Evolutionary conservation across 2,797 vertebrate genomes (phyloP).

Genomic region (Rhabdophis nuchalis): DNA sequence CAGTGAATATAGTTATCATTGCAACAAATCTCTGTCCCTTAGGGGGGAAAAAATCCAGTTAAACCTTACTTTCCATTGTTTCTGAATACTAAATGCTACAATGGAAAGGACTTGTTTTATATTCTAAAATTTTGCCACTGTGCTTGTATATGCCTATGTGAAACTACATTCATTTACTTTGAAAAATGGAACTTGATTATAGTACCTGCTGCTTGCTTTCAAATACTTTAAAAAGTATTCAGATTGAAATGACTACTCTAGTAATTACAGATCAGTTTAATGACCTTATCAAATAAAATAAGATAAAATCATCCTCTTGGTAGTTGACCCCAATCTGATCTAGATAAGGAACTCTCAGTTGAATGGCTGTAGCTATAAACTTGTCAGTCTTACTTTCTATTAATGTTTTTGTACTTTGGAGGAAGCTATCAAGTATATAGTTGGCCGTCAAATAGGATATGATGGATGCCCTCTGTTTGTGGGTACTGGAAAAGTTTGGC

Average conservation of each 20-base stretch:
- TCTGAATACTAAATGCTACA: conserved; percentile 13
- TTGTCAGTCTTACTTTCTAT: neutral
- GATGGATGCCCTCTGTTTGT: neutral
- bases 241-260: neutral
- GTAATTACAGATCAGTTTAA: neutral
- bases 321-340: neutral
- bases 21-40: neutral
- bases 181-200: neutral
- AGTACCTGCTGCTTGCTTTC: conserved; percentile 7
- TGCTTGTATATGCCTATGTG: neutral
- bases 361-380: neutral
- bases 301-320: neutral
- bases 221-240: neutral
- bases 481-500: neutral
- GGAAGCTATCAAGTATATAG: neutral
- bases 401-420: neutral
- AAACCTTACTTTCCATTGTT: conserved; percentile 7
- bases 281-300: neutral
- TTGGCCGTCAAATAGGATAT: neutral
- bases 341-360: neutral
- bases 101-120: neutral
- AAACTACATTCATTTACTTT: neutral
- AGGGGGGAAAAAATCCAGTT: neutral
- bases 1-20: neutral
- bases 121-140: neutral